Evolutionary conservation across 2,113 vertebrate species (phyloP).

Genomic region (Fulmarus glacialis): DNA sequence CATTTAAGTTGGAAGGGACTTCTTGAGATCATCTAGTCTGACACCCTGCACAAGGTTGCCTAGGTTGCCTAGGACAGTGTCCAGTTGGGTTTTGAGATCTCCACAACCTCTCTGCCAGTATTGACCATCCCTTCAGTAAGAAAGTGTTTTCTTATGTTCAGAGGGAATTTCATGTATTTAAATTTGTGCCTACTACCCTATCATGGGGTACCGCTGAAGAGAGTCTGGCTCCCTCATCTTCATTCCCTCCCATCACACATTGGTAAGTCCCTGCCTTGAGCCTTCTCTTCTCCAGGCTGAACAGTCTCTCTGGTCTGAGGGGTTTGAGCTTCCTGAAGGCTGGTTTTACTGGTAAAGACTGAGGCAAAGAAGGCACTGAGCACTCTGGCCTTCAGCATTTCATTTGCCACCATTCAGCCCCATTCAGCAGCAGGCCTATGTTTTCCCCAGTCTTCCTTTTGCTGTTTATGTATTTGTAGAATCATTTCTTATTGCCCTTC

Average conservation of each 20-base stretch:
- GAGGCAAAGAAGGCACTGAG: neutral
- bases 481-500: neutral
- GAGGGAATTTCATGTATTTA: neutral
- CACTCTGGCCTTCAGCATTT: neutral
- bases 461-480: neutral
- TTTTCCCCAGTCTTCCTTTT: neutral
- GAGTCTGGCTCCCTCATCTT: neutral
- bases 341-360: neutral
- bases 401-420: neutral
- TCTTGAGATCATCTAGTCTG: neutral
- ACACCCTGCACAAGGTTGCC: neutral
- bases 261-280: neutral
- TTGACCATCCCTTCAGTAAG: neutral
- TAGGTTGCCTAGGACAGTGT: neutral
- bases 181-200: neutral
- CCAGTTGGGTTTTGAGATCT: neutral
- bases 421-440: neutral
- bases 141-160: neutral
- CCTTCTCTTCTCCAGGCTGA: neutral
- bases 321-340: neutral
- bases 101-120: neutral
- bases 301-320: neutral
- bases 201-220: neutral
- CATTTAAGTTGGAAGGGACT: neutral
- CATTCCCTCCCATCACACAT: neutral